Evolutionary conservation across 2,888 invertebrate species (phyloP), one percentile per base, ranked within the genome.

Genomic region (Noctua janthina): DNA sequence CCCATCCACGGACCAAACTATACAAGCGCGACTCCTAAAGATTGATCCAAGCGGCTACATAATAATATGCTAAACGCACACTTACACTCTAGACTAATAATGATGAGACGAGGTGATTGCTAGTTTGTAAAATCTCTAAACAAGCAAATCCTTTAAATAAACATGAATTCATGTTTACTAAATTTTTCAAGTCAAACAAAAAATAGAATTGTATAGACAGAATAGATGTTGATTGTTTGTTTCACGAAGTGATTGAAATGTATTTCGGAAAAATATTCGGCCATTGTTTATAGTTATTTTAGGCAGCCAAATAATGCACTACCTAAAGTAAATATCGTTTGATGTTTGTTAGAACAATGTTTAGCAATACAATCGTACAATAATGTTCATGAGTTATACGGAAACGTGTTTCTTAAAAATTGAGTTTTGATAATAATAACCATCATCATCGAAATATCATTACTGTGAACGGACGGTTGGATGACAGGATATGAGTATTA

Each of bases 271-370:
- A 83, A 81, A 70, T 59, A n/a, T n/a, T 71, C 43, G 15, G 39
- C 56, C 11, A 71, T 82, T 85, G 74, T 85, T 69, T 74, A n/a
- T 5, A 81, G 56, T 72, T 82, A 51, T 78, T 74, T 78, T 15
- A 46, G 51, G 23, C 59, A 17, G 23, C 1, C 39, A 81, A 76
- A 81, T 73, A 81, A 71, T 71, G 46, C 39, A 54, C 54, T 59
- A 43, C 39, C 2, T 62, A 74, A 70, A 62, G 49, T 74, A 85
- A 85, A 83, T 76, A 80, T 49, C 1, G 15, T 35, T 56, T 72
- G 54, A 43, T 62, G 54, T 79, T 70, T 66, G 11, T 35, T 49
- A 29, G 5, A 17, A 20, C 29, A 69, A n/a, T 43, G n/a, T 56
- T 51, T 68, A 20, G n/a, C 29, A 29, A 68, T 15, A 62, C 51